Conservation (phyloP, 2,113 vertebrate genomes). For the Oxyruncus cristatus region DNA sequence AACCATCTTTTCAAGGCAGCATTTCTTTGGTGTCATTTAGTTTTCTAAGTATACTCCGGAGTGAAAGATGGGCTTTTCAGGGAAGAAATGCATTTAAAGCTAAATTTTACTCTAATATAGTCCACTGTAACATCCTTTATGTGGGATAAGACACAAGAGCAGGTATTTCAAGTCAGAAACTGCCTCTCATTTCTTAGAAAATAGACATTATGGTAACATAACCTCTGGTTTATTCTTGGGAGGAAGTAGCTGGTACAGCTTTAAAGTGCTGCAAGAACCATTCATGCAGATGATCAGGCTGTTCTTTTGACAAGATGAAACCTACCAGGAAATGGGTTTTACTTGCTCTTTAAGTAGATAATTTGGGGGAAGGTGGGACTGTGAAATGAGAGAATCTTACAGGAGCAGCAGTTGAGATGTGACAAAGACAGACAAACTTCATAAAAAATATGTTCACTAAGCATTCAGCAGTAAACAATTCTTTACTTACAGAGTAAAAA, state of each 20-base stretch:
- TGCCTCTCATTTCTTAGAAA: neutral
- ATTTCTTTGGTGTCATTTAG: neutral
- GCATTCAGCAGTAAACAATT: neutral
- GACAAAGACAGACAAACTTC: neutral
- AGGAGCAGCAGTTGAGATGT: neutral
- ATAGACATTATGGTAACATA: neutral
- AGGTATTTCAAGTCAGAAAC: neutral
- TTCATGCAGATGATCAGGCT: neutral
- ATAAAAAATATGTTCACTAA: neutral
- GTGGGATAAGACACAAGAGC: neutral
- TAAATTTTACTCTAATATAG: neutral
- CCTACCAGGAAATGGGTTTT: conserved; percentile 19
- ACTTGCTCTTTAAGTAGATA: conserved; percentile 5
- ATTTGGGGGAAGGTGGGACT: neutral
- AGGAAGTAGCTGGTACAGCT: neutral
- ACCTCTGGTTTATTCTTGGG: neutral
- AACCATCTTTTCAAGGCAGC: neutral
- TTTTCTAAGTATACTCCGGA: neutral
- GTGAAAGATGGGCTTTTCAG: neutral
- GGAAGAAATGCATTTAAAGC: neutral
- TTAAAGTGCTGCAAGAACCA: neutral
- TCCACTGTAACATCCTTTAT: neutral
- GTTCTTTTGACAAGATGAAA: conserved; percentile 10
- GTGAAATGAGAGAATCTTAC: conserved; percentile 10
- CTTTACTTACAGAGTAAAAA: neutral